phyloP scores from a whole-genome alignment of 1,140 invertebrate species.

The Apocrypta bakeri region DNA sequence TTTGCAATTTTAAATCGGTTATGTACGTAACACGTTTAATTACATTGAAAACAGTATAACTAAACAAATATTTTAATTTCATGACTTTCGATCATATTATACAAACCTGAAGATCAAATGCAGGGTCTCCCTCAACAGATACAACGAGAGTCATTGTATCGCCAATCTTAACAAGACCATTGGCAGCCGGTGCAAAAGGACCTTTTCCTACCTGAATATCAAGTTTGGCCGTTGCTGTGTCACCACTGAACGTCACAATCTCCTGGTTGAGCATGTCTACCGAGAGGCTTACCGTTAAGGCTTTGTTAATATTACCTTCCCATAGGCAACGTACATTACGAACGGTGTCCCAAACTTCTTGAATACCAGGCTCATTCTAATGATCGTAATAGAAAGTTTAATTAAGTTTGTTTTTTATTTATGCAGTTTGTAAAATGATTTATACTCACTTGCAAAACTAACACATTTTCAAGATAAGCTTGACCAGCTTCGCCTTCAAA shows the following conservation, averaged over 20 bases:
- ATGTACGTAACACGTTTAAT: no score
- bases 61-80: no score
- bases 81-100: not conserved
- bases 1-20: no score
- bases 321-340: constrained; percentile 86
- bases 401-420: not conserved
- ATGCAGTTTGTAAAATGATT: no score
- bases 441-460: constrained; percentile 79
- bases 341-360: constrained; percentile 89
- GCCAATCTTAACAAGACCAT: constrained; percentile 88
- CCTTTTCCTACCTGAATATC: constrained; percentile 88
- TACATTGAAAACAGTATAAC: no score
- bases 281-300: constrained; percentile 82
- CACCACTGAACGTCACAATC: constrained; percentile 87
- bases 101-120: constrained; percentile 82
- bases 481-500: constrained; percentile 83
- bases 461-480: constrained; percentile 86
- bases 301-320: constrained; percentile 87
- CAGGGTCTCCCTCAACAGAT: constrained; percentile 85
- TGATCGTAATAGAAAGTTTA: not conserved
- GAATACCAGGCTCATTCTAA: constrained; percentile 86
- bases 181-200: constrained; percentile 84
- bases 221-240: constrained; percentile 85
- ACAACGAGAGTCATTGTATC: constrained; percentile 89
- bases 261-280: constrained; percentile 88